Percentiles rank a stretch among this genome's conserved stretches.
Evolutionary conservation across 2,888 invertebrate species (phyloP).

Genomic region (Romanomermis culicivorax): DNA sequence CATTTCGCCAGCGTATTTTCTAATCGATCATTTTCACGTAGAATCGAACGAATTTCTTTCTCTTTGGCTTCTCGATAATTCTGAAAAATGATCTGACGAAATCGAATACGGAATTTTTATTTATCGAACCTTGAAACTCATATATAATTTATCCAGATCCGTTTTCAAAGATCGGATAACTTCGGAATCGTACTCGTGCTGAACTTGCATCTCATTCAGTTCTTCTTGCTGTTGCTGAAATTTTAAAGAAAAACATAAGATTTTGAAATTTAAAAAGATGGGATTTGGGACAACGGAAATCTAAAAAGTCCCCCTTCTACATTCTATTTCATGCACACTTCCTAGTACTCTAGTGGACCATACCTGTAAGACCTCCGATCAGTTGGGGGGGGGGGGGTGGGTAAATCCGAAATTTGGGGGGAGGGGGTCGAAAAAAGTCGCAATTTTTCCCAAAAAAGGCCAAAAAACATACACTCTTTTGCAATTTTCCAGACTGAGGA

Average conservation of each 20-base stretch:
- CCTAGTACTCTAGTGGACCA: too few relatives aligned
- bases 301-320: too few relatives aligned
- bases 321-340: too few relatives aligned
- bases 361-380: too few relatives aligned
- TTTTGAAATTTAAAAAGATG: too few relatives aligned
- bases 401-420: too few relatives aligned
- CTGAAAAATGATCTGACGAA: neutral
- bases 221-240: neutral
- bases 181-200: neutral
- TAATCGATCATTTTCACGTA: neutral
- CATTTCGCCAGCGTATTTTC: neutral
- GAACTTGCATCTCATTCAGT: neutral
- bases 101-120: neutral
- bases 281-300: too few relatives aligned
- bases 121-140: slow-evolving; percentile 1
- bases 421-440: too few relatives aligned
- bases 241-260: neutral
- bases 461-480: too few relatives aligned
- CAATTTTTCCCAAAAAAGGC: too few relatives aligned
- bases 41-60: neutral
- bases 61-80: slow-evolving; percentile 2
- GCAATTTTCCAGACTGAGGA: too few relatives aligned
- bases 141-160: neutral
- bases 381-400: too few relatives aligned
- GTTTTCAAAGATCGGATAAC: neutral